Conservation (phyloP, 1,140 invertebrate genomes). For the Lasioglossum baleicum region DNA sequence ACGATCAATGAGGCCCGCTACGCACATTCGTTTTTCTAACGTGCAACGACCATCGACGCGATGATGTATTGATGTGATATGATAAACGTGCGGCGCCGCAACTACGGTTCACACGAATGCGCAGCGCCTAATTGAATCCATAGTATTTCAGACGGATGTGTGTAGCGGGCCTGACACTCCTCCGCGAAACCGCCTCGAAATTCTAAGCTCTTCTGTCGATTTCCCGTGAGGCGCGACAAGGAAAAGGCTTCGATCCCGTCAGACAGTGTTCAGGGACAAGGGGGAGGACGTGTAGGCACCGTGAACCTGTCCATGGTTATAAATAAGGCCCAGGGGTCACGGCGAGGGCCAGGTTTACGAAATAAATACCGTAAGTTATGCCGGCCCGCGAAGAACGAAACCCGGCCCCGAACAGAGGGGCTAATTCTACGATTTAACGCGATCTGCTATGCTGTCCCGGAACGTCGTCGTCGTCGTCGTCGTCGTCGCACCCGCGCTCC, state of each 20-base stretch:
- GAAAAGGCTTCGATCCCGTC: slow-evolving; percentile 28
- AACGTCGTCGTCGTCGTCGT: slow-evolving; percentile 25
- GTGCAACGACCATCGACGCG: too few species aligned
- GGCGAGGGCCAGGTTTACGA: slow-evolving; percentile 67
- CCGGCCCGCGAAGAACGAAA: slow-evolving; percentile 32
- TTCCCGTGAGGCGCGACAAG: not conserved
- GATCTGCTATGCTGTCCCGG: slow-evolving; percentile 64
- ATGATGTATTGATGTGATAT: too few species aligned
- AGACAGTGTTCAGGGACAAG: slow-evolving; percentile 24
- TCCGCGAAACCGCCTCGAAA: not conserved
- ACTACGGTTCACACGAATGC: too few species aligned
- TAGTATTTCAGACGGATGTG: too few species aligned
- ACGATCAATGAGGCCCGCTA: slow-evolving; percentile 1
- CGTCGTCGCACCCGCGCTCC: slow-evolving; percentile 34
- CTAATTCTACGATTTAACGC: slow-evolving; percentile 72
- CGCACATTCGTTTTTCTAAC: too few species aligned
- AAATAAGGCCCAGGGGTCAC: slow-evolving; percentile 72
- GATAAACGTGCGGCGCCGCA: too few species aligned
- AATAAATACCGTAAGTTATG: slow-evolving; percentile 75
- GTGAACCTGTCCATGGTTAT: slow-evolving; percentile 72
- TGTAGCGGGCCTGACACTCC: not conserved
- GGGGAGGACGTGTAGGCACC: slow-evolving; percentile 35
- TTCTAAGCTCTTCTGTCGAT: too few species aligned
- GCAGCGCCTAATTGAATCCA: too few species aligned
- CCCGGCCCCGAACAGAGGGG: slow-evolving; percentile 46